Conservation (phyloP, 2,888 invertebrate species). For the Arctia plantaginis region DNA sequence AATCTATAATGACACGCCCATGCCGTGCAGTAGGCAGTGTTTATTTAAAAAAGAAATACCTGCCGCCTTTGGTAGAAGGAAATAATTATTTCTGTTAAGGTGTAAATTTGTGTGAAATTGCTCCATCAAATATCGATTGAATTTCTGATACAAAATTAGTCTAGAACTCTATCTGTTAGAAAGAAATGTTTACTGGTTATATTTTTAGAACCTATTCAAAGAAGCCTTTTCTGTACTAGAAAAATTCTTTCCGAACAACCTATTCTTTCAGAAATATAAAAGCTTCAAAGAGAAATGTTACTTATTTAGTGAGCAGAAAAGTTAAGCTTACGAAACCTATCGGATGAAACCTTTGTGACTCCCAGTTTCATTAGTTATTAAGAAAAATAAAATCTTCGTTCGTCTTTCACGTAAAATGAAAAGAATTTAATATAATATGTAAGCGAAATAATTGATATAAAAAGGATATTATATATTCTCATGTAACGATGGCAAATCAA, state of each 20-base stretch:
- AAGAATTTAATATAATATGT: background rate
- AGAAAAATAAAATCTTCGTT: constrained; percentile 6
- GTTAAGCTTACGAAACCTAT: constrained; percentile 38
- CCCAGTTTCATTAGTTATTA: constrained; percentile 10
- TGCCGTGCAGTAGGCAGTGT: constrained; percentile 55
- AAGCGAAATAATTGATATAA: constrained; percentile 26
- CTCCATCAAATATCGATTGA: constrained; percentile 25
- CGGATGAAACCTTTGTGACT: constrained; percentile 10
- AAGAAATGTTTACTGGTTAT: constrained; percentile 41
- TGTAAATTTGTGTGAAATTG: constrained; percentile 34
- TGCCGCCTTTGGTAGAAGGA: constrained; percentile 36
- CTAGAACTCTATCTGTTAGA: constrained; percentile 24
- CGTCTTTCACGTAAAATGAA: background rate
- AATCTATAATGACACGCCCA: constrained; percentile 63
- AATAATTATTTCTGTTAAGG: constrained; percentile 44
- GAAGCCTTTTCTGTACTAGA: constrained; percentile 34
- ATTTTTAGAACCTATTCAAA: constrained; percentile 38
- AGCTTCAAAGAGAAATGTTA: constrained; percentile 38
- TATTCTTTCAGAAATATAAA: constrained; percentile 31
- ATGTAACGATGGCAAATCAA: constrained; percentile 39
- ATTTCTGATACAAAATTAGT: constrained; percentile 1
- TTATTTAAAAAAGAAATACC: constrained; percentile 57
- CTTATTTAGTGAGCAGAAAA: constrained; percentile 42
- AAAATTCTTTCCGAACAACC: constrained; percentile 43
- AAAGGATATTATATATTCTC: constrained; percentile 23